phyloP scores from a whole-genome alignment of 2,113 vertebrate species.

The Aviceda subcristata region DNA sequence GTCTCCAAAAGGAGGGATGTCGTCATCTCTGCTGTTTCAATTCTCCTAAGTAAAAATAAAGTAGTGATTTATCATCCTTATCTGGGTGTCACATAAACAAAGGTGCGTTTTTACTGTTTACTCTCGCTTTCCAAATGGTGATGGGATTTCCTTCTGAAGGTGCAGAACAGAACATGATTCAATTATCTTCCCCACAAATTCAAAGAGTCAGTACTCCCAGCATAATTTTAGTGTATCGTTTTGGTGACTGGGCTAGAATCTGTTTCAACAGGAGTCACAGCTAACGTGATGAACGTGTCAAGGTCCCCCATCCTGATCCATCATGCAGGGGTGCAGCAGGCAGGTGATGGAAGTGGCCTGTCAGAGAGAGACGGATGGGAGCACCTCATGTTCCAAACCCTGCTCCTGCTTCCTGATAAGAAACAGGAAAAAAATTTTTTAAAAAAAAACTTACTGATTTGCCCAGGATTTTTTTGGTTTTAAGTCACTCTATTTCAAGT shows the following conservation, averaged over 20 bases:
- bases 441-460: not conserved
- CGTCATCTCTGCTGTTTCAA: not conserved
- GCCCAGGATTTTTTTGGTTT: not conserved
- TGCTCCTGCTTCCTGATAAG: not conserved
- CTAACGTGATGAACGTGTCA: not conserved
- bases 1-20: not conserved
- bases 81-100: not conserved
- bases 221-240: not conserved
- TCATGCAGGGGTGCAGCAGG: not conserved
- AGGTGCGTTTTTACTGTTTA: not conserved
- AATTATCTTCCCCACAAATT: not conserved
- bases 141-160: slow-evolving; percentile 18
- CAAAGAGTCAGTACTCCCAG: not conserved
- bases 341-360: slow-evolving; percentile 16
- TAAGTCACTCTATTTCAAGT: not conserved
- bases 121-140: not conserved
- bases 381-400: not conserved
- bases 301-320: not conserved
- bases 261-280: not conserved
- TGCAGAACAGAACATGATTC: not conserved
- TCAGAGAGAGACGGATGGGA: slow-evolving; percentile 4
- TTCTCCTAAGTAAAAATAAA: not conserved
- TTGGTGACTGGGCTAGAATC: not conserved
- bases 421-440: not conserved
- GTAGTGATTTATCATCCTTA: slow-evolving; percentile 36